Evolutionary conservation across 2,888 invertebrate species (phyloP).

Genomic region (Platypus cylindrus): DNA sequence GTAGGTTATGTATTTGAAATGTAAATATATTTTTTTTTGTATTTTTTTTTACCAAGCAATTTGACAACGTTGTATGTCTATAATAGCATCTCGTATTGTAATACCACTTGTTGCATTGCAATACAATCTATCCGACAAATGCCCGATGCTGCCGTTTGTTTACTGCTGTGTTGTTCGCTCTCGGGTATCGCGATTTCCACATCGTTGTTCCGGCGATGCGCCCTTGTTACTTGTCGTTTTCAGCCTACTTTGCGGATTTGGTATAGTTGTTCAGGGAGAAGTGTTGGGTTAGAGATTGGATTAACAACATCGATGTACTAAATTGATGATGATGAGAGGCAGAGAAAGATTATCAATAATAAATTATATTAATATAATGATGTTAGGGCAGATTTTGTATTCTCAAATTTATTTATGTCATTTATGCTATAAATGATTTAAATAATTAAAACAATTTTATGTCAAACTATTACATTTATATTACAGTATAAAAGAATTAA

Average conservation of each 20-base stretch:
- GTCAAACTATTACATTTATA: too few species aligned
- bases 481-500: too few species aligned
- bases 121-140: conserved; percentile 13
- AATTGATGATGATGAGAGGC: conserved; percentile 3
- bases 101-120: conserved; percentile 15
- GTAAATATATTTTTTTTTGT: too few species aligned
- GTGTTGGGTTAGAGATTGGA: conserved; percentile 8
- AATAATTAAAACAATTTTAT: too few species aligned
- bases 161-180: too few species aligned
- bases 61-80: conserved; percentile 12
- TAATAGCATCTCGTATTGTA: too few species aligned
- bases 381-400: too few species aligned
- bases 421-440: too few species aligned
- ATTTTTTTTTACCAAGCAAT: too few species aligned
- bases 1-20: too few species aligned
- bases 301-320: conserved; percentile 8
- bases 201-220: conserved; percentile 13
- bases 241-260: conserved; percentile 16
- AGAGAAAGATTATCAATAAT: background rate
- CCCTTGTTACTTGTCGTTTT: conserved; percentile 16
- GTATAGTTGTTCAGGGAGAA: conserved; percentile 10
- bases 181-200: conserved; percentile 20
- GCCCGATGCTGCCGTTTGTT: conserved; percentile 11
- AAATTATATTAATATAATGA: background rate
- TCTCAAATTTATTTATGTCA: too few species aligned